phyloP scores from a whole-genome alignment of 2,797 vertebrate species.

The Scomberomorus guttatus region DNA sequence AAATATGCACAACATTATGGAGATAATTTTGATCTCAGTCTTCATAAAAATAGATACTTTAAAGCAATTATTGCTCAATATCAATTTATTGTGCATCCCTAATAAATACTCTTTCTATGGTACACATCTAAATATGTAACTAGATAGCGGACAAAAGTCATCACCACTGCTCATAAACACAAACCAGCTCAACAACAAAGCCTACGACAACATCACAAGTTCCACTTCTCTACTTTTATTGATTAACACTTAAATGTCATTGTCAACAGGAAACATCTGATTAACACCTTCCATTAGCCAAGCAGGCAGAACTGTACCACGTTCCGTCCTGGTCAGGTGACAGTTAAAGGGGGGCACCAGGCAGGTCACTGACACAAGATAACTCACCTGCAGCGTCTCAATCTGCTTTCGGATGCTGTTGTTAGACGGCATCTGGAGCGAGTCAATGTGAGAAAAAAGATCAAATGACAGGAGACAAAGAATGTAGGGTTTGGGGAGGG shows the following conservation, averaged over 20 bases:
- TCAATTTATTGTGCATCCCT: neutral
- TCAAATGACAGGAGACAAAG: slow-evolving; percentile 81
- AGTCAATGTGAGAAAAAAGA: slow-evolving; percentile 84
- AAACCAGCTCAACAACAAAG: slow-evolving; percentile 40
- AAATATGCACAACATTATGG: neutral
- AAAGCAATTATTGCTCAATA: neutral
- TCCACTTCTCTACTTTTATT: slow-evolving; percentile 9
- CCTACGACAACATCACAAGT: slow-evolving; percentile 31
- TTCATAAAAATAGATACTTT: neutral
- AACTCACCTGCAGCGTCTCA: slow-evolving; percentile 99
- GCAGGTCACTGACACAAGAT: slow-evolving; percentile 60
- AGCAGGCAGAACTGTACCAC: neutral
- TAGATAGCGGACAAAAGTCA: slow-evolving; percentile 22
- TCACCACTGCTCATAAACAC: slow-evolving; percentile 20
- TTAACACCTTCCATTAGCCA: neutral
- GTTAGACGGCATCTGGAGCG: slow-evolving; percentile 99
- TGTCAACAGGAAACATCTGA: slow-evolving; percentile 27
- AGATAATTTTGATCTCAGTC: neutral
- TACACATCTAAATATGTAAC: neutral
- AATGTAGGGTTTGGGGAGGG: slow-evolving; percentile 80
- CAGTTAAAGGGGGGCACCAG: slow-evolving; percentile 38
- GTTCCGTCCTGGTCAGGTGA: slow-evolving; percentile 36
- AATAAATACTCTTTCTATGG: neutral
- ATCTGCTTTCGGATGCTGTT: slow-evolving; percentile 99
- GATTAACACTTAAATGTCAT: slow-evolving; percentile 14